A percentile compares a stretch with the other conserved stretches of the same genome.
phyloP scores from a whole-genome alignment of 2,797 vertebrate genomes.

The Sebastes oblongus region DNA sequence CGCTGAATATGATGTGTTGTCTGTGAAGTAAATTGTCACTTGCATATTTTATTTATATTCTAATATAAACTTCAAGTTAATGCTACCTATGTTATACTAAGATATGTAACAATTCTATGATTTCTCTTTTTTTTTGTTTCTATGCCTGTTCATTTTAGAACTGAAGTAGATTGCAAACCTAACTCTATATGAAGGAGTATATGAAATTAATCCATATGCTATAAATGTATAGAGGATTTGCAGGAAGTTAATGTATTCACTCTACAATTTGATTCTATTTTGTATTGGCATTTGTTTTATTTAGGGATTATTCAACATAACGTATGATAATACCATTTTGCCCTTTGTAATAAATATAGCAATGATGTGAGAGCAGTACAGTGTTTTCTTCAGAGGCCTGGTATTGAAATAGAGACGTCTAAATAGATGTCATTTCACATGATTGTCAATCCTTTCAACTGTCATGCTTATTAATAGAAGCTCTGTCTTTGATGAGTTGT shows the following conservation, averaged over 20 bases:
- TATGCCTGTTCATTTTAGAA: neutral
- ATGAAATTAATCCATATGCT: neutral
- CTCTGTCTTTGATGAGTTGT: neutral
- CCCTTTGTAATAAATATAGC: neutral
- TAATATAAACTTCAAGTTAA: neutral
- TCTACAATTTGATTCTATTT: neutral
- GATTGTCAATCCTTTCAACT: conserved; percentile 44
- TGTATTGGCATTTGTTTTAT: neutral
- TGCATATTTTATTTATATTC: neutral
- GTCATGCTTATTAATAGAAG: conserved; percentile 48
- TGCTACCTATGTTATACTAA: neutral
- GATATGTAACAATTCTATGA: neutral
- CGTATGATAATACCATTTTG: neutral
- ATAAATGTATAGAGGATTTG: neutral
- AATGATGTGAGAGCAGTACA: neutral
- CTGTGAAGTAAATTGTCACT: neutral
- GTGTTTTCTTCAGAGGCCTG: conserved; percentile 21
- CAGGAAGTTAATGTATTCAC: neutral
- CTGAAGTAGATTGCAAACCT: neutral
- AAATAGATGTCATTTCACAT: conserved; percentile 59
- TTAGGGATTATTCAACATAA: neutral
- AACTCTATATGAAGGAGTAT: neutral
- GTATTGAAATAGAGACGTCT: conserved; percentile 34
- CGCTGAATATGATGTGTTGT: neutral
- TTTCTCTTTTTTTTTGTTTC: neutral